Percentiles rank a stretch among this genome's conserved stretches.
phyloP scores from a whole-genome alignment of 2,888 invertebrate species.

The Chymomyza fuscimana region DNA sequence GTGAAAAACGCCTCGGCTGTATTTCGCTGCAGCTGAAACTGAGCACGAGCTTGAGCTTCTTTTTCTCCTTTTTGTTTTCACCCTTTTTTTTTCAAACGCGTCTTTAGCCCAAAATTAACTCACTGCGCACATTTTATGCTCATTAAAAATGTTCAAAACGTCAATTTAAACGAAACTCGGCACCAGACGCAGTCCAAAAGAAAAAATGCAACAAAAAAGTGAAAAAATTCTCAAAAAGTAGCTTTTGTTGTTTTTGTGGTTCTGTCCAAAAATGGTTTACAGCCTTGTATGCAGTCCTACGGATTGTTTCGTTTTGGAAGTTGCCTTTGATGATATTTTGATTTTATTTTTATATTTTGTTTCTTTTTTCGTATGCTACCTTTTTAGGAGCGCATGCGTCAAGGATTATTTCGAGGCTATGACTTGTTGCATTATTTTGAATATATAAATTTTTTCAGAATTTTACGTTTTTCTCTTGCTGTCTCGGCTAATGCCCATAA shows the following conservation, averaged over 20 bases:
- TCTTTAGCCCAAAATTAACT: slow-evolving; percentile 57
- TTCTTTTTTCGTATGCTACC: slow-evolving; percentile 42
- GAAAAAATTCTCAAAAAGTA: slow-evolving; percentile 39
- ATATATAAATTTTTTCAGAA: background rate
- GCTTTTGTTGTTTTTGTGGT: slow-evolving; percentile 31
- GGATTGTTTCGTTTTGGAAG: slow-evolving; percentile 45
- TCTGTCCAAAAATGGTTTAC: slow-evolving; percentile 62
- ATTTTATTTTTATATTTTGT: slow-evolving; percentile 11
- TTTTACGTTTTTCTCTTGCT: background rate
- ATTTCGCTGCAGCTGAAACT: slow-evolving; percentile 23
- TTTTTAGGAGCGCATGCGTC: slow-evolving; percentile 70
- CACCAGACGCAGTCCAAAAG: slow-evolving; percentile 29
- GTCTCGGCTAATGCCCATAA: background rate
- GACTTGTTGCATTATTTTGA: slow-evolving; percentile 14
- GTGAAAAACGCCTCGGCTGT: slow-evolving; percentile 45
- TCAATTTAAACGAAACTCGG: slow-evolving; percentile 54
- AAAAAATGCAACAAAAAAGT: slow-evolving; percentile 31
- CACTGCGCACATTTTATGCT: slow-evolving; percentile 52
- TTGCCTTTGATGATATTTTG: slow-evolving; percentile 5
- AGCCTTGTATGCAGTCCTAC: slow-evolving; percentile 68
- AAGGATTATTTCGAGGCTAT: slow-evolving; percentile 61
- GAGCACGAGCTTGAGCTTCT: background rate
- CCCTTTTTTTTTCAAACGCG: slow-evolving; percentile 47
- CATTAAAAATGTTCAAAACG: slow-evolving; percentile 69
- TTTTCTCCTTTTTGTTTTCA: slow-evolving; percentile 9